Evolutionary conservation across 1,140 invertebrate genomes (phyloP).

Genomic region (Dendroctonus valens): DNA sequence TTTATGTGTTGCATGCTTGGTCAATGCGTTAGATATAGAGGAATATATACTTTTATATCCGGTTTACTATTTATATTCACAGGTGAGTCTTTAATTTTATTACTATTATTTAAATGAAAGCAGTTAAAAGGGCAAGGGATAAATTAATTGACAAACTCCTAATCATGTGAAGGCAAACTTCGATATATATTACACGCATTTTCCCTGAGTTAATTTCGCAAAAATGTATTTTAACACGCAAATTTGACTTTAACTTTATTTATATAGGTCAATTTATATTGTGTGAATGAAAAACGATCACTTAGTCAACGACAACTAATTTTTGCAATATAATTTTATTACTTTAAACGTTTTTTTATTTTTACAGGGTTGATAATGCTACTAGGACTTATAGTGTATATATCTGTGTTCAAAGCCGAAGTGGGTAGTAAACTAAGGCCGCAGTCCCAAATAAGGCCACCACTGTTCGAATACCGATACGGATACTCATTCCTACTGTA

Average conservation of each 20-base stretch:
- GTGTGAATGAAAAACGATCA: too few species aligned
- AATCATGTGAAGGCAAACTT: too few species aligned
- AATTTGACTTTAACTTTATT: too few species aligned
- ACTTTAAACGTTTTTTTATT: neutral
- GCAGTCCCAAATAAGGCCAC: constrained; percentile 71
- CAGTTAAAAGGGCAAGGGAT: neutral
- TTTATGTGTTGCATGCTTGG: constrained; percentile 66
- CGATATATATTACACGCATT: too few species aligned
- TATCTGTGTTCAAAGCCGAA: constrained; percentile 88
- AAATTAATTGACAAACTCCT: neutral
- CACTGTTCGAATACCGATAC: constrained; percentile 81
- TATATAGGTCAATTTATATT: too few species aligned
- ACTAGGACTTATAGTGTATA: constrained; percentile 87
- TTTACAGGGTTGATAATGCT: constrained; percentile 80
- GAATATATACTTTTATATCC: constrained; percentile 67
- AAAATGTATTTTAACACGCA: too few species aligned
- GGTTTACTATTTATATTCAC: constrained; percentile 72
- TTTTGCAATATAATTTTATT: too few species aligned
- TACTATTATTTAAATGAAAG: neutral
- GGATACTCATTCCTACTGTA: constrained; percentile 85
- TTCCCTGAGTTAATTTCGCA: too few species aligned
- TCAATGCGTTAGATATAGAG: constrained; percentile 59
- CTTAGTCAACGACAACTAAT: too few species aligned
- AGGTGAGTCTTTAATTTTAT: constrained; percentile 49
- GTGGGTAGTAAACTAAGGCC: constrained; percentile 81